Base-by-base conservation (phyloP, 2,888 invertebrate species). In the Hoplodrina ambigua region DNA sequence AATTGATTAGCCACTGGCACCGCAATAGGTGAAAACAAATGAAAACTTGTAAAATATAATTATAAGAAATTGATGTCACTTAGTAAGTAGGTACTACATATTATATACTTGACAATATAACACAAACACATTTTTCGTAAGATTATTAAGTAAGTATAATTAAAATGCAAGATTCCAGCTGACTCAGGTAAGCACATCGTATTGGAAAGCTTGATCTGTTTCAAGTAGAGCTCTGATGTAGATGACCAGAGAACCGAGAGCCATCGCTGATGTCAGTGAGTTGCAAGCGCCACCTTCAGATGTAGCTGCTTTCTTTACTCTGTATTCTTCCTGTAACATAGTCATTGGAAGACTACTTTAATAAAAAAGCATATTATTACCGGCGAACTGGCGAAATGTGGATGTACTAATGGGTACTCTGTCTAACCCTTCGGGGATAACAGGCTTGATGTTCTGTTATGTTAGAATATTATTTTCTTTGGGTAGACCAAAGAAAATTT, bases 151-250 rank as follows among this genome's bases (percentile, higher is more conserved):
- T 33, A 33, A 11, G 44, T 44, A 44, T 44, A 37, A 8, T 37
- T 20, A 65, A 49, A 68, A 50, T 25, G 37, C 44, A 33, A 30
- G 19, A 25, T 30, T 41, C 13, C 10, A 46, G n/a, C 7, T 17
- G 30, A 25, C 50, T 87, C 86, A 94, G 7, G 84, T 85, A 25
- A 95, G 82, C 3, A 95, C 90, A 75, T 95, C 95, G 67, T 96
- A 96, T 75, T 96, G 95, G 75, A 96, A 96, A 2, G 95, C 94
- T 79, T 94, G 94, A 76, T 96, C 95, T 0, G 95, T 94, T 80
- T 96, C 95, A 50, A 95, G 82, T 4, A 96, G 83, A 0, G 95
- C 94, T 71, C 95, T 85, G n/a, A 93, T 83, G 76, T 95, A 95
- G 25, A 95, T 72, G 2, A 90, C 91, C 54, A 96, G 80, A 0